Base-by-base conservation (phyloP, 2,888 invertebrate species). In the Agrotis puta region DNA sequence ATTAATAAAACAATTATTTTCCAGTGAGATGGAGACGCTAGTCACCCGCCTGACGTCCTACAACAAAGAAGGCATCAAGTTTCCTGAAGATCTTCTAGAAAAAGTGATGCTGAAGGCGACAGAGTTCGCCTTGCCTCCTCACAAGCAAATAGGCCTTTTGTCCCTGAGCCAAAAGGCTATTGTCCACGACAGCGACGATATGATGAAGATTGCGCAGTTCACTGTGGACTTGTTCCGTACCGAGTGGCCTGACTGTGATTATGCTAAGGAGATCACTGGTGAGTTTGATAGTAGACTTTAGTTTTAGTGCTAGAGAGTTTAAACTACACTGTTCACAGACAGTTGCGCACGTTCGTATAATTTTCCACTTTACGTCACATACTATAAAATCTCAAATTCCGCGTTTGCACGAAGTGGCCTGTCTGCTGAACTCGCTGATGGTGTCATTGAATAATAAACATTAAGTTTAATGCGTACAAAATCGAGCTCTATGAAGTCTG, bases 1-100 rank as follows among this genome's bases (percentile, higher is more conserved):
- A 39, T 39, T 39, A 39, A 39, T 39, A 39, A 16, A 16, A 45
- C 16, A 14, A 51, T 22, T 22, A 51, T 20, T 47, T 84, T 78
- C 0, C 88, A 95, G 95, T 0, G 89, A 90, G 58, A 87, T 93
- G 53, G 82, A 92, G 59, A 85, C 76, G 0, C 66, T 95, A 11
- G 90, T 92, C 45, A 61, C 69, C 3, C 92, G 92, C 0, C 75
- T 95, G 13, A 86, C 85, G 0, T 88, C 91, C 27, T 93, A 92
- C 89, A 90, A 92, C 88, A 91, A 92, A 64, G 94, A 93, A 13
- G 94, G 94, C 20, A 84, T 90, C 22, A 86, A 88, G 57, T 85
- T 94, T 68, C 81, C 92, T 0, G 92, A 91, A 3, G 90, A 89
- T 1, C 59, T 92, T 3, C 56, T 94, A 1, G 91, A 92, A 63